phyloP scores from a whole-genome alignment of 2,888 invertebrate genomes.

The Cremastinae sp. region DNA sequence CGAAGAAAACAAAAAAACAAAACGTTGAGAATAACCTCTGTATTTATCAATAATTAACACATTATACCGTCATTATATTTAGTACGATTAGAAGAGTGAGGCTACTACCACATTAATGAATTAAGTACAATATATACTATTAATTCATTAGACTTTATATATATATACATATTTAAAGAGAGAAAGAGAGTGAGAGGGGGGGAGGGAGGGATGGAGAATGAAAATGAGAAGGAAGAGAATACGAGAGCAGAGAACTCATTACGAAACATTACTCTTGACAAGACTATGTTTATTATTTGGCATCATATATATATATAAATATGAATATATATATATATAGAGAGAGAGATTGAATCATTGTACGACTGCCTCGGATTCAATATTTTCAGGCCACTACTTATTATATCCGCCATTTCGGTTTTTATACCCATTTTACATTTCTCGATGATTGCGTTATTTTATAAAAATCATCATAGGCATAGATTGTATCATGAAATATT shows the following conservation, averaged over 20 bases:
- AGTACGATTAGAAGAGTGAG: conserved; percentile 80
- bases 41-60: conserved; percentile 77
- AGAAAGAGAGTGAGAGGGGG: no score
- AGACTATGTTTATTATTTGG: conserved; percentile 67
- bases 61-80: conserved; percentile 80
- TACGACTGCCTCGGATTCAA: conserved; percentile 66
- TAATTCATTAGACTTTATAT: conserved; percentile 79
- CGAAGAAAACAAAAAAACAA: background rate
- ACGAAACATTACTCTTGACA: conserved; percentile 62
- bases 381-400: conserved; percentile 62
- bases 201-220: conserved; percentile 65
- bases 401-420: conserved; percentile 62
- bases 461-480: conserved; percentile 80
- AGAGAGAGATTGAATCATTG: conserved; percentile 61
- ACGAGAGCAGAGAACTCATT: conserved; percentile 51
- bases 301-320: conserved; percentile 59
- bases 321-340: conserved; percentile 52
- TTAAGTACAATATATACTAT: conserved; percentile 80
- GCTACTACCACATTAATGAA: conserved; percentile 80
- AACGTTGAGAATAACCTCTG: conserved; percentile 75
- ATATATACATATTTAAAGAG: conserved; percentile 74
- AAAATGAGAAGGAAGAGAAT: conserved; percentile 41
- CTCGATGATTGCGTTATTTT: conserved; percentile 78
- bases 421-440: conserved; percentile 72
- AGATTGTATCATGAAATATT: conserved; percentile 81